Evolutionary conservation across 2,888 invertebrate species (phyloP), one percentile per base, ranked within the genome.

Genomic region (Andrena chrysosceles): DNA sequence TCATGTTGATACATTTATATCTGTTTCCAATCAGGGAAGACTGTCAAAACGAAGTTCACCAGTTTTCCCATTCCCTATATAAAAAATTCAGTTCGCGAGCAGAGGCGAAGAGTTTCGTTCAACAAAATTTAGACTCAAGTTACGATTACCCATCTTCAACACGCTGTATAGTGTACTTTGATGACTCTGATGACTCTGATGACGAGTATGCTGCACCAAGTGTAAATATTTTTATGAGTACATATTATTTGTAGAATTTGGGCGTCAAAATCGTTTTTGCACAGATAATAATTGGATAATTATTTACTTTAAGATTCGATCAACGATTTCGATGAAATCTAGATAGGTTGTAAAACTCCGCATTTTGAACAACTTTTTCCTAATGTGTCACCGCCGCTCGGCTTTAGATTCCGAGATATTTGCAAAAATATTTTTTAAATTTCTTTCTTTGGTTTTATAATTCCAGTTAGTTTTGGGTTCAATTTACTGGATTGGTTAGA

Each of bases 21-120:
- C 2, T 69, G 1, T 56, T 48, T 35, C 31, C 31, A n/a, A 42
- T 23, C 73, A 95, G 95, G 95, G 91, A 94, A 66, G 96, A 96
- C 89, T 96, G 96, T 91, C 95, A 96, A 91, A 91, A 92, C 0
- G 96, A 96, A 93, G 95, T 96, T 0, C 93, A 95, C 87, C 95
- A 95, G n/a, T 96, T 95, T 91, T 90, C 95, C 79, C 94, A 95
- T 16, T 95, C 97, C 0, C 94, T 95, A 76, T 97, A 94, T 89
- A 97, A 96, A 91, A 97, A 97, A 91, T 97, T 97, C 91, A 90
- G 93, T 35, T 87, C 89, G 1, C 95, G 95, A 86, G 97, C 97
- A 4, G 94, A 96, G 85, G 97, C 97, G 2, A 94, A 95, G 87
- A 91, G 94, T 3, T 97, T 96, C 86, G 94, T 95, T 35, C 87